Evolutionary conservation across 2,113 vertebrate genomes (phyloP).

Genomic region (Mesitornis unicolor): DNA sequence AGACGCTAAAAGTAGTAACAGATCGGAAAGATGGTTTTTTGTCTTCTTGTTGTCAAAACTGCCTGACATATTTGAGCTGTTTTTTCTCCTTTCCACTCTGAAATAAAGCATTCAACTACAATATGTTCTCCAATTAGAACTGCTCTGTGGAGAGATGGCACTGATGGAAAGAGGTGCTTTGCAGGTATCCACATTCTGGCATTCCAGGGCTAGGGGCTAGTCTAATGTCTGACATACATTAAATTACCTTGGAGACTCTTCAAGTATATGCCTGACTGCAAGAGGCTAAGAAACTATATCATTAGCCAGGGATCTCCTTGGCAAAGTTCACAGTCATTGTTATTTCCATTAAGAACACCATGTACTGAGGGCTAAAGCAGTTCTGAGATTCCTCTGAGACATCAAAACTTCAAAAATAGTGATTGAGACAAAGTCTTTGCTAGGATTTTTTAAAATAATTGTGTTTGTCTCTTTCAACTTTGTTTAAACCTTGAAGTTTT

Average conservation of each 20-base stretch:
- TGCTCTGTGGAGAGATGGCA: not conserved
- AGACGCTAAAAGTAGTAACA: not conserved
- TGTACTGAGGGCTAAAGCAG: not conserved
- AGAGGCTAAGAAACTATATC: not conserved
- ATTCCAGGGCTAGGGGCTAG: not conserved
- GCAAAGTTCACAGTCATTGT: slow-evolving; percentile 31
- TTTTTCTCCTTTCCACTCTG: not conserved
- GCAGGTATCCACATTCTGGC: not conserved
- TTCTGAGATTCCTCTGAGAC: not conserved
- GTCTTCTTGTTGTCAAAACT: not conserved
- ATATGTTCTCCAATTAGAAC: not conserved
- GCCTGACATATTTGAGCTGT: not conserved
- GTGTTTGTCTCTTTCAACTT: not conserved
- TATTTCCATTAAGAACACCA: not conserved
- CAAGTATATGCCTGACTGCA: not conserved
- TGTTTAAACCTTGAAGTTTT: not conserved
- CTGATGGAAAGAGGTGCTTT: not conserved
- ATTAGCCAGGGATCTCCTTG: slow-evolving; percentile 14
- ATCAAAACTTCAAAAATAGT: not conserved
- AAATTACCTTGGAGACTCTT: not conserved
- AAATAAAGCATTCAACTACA: not conserved
- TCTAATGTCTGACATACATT: not conserved
- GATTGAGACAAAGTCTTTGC: not conserved
- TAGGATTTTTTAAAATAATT: not conserved
- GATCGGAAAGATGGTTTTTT: not conserved